phyloP scores from a whole-genome alignment of 64 coral and sea anemone species.

The Montipora cactus region DNA sequence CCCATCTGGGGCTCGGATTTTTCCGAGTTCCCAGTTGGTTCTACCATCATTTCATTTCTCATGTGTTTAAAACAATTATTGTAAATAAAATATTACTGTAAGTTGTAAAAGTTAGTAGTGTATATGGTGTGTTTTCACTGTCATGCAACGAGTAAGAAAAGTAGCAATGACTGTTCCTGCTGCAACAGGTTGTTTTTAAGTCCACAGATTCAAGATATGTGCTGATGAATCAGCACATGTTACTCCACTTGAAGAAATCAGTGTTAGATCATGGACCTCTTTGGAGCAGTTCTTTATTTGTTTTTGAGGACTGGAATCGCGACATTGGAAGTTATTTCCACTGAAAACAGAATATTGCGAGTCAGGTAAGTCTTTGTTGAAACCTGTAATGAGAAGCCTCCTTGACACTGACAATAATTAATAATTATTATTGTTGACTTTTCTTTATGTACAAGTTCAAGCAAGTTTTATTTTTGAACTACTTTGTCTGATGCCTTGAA shows the following conservation, averaged over 20 bases:
- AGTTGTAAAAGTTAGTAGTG: too few relatives aligned
- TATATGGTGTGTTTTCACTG: too few relatives aligned
- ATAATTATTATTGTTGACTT: background rate
- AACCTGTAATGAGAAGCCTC: background rate
- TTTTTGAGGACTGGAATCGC: slow-evolving; percentile 46
- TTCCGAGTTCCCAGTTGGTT: too few relatives aligned
- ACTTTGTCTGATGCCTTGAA: slow-evolving; percentile 31
- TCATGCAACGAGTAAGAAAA: too few relatives aligned
- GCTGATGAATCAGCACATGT: too few relatives aligned
- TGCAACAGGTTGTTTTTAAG: background rate
- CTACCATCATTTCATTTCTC: too few relatives aligned
- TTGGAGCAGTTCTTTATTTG: slow-evolving; percentile 11
- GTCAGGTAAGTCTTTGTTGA: background rate
- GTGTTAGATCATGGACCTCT: background rate
- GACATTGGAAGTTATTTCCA: slow-evolving; percentile 6
- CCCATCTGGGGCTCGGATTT: too few relatives aligned
- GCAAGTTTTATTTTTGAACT: background rate
- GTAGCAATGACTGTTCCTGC: background rate
- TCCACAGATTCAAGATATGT: background rate
- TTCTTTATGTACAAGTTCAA: background rate
- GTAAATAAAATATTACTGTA: too few relatives aligned
- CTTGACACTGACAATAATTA: background rate
- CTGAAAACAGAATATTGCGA: background rate
- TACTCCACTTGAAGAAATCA: background rate
- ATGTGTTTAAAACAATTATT: too few relatives aligned